phyloP scores from a whole-genome alignment of 2,797 vertebrate species.

The Hirundo rustica region DNA sequence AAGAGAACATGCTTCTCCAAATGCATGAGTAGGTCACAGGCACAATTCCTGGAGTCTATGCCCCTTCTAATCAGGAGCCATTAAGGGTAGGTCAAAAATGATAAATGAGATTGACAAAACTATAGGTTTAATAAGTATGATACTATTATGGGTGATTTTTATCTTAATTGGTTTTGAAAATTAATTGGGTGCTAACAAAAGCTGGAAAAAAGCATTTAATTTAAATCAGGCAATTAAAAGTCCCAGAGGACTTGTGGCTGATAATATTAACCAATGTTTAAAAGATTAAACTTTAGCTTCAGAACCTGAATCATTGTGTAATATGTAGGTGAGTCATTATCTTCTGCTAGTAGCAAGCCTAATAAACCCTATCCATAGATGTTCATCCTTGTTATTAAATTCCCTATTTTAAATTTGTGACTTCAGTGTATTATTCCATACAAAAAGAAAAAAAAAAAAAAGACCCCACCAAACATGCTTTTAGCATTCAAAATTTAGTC shows the following conservation, averaged over 20 bases:
- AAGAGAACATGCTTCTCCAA: constrained; percentile 26
- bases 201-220: constrained; percentile 60
- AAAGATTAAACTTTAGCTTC: constrained; percentile 61
- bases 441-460: background rate
- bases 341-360: constrained; percentile 24
- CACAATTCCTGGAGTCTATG: background rate
- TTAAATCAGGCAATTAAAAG: constrained; percentile 68
- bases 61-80: constrained; percentile 29
- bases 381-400: constrained; percentile 6
- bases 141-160: constrained; percentile 70
- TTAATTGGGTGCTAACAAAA: constrained; percentile 73
- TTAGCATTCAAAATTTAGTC: background rate
- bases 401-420: background rate
- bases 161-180: constrained; percentile 77
- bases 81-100: constrained; percentile 61
- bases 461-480: background rate
- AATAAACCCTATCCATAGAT: background rate
- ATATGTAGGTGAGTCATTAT: constrained; percentile 41
- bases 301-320: constrained; percentile 46
- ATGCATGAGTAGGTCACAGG: constrained; percentile 9
- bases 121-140: constrained; percentile 56
- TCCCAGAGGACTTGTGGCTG: constrained; percentile 20
- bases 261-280: constrained; percentile 63
- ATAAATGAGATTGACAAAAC: constrained; percentile 60
- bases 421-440: background rate